These are phyloP conservation scores for Steinernema hermaphroditum DNA, from an alignment of 2,888 invertebrate species.

Conservation along the genomic window DNA sequence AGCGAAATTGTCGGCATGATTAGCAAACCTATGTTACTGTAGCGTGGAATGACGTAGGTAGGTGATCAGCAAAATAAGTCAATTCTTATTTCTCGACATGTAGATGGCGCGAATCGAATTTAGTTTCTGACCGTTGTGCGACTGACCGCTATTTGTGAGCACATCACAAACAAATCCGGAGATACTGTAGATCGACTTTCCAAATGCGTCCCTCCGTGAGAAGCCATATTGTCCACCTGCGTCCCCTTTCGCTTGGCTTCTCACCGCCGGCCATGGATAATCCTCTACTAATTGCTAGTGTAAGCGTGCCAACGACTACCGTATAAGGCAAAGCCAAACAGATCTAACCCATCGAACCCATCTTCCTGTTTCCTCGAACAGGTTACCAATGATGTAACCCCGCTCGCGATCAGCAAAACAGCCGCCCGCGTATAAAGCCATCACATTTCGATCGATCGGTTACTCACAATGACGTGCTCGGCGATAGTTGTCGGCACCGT, in stretches of 20 bases:
- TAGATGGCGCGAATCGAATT: no score
- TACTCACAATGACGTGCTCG: not conserved
- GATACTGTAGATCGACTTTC: not conserved
- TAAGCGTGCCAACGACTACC: slow-evolving; percentile 6
- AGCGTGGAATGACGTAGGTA: no score
- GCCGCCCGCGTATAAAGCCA: not conserved
- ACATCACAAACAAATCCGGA: not conserved
- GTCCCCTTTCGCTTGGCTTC: slow-evolving; percentile 8
- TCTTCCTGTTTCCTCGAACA: not conserved
- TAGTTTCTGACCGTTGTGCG: not conserved
- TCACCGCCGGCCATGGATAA: not conserved
- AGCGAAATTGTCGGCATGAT: no score
- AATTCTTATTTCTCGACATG: no score
- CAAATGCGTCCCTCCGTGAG: not conserved
- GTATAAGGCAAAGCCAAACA: not conserved
- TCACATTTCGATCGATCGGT: not conserved
- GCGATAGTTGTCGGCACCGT: not conserved
- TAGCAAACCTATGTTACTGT: no score
- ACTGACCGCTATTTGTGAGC: no score
- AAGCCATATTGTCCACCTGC: not conserved
- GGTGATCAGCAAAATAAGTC: no score
- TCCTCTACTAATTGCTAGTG: slow-evolving; percentile 13
- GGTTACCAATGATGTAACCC: not conserved
- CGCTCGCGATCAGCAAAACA: not conserved
- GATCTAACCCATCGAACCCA: not conserved